Evolutionary conservation across 2,888 invertebrate species (phyloP).

Genomic region (Phrixothrix hirtus): DNA sequence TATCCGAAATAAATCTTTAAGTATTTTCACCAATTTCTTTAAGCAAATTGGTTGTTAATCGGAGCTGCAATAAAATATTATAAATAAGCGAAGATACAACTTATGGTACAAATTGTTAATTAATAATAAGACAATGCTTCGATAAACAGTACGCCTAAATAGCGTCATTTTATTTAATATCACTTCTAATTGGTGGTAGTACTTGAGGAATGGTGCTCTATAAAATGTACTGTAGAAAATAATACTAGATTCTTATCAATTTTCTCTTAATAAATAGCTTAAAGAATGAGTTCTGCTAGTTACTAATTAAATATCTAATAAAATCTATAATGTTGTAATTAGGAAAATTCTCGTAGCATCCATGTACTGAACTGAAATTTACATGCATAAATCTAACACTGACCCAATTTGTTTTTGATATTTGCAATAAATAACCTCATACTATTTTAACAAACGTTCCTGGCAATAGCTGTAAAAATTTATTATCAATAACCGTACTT

Average conservation of each 20-base stretch:
- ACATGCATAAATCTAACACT: no score
- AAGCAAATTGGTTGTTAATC: not conserved
- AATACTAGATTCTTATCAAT: not conserved
- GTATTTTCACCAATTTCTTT: conserved; percentile 2
- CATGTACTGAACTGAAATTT: no score
- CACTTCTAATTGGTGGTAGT: conserved; percentile 32
- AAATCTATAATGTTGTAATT: no score
- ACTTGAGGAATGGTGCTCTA: conserved; percentile 32
- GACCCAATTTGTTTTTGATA: no score
- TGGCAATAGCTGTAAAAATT: no score
- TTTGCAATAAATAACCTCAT: no score
- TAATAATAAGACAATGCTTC: conserved; percentile 31
- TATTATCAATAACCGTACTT: no score
- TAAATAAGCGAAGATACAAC: conserved; percentile 29
- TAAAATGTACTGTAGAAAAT: conserved; percentile 26
- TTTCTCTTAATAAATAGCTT: conserved; percentile 4
- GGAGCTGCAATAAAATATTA: conserved; percentile 5
- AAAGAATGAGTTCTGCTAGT: not conserved
- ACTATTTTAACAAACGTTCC: no score
- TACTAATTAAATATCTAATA: not conserved
- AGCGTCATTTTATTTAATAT: conserved; percentile 33
- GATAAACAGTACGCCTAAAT: conserved; percentile 27
- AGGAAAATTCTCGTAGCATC: no score
- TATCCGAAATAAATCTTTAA: not conserved
- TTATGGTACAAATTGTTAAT: conserved; percentile 24